Percentiles rank a stretch among this genome's conserved stretches.
phyloP scores from a whole-genome alignment of 2,888 invertebrate genomes.

The Mesorhabditis spiculigera region DNA sequence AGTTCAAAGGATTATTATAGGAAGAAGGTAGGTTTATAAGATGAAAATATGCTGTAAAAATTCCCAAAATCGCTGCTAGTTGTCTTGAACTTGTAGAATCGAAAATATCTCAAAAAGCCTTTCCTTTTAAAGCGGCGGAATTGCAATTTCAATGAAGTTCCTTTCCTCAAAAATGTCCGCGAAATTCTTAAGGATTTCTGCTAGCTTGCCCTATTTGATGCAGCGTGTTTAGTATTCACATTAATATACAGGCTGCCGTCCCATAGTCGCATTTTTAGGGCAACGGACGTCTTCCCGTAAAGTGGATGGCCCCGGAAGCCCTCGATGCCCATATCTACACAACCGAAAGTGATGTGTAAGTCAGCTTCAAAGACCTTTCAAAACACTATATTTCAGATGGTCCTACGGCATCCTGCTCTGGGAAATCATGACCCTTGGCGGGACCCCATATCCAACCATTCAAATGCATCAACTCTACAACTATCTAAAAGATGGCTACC shows the following conservation, averaged over 20 bases:
- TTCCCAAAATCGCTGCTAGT: neutral
- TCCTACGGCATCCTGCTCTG: slow-evolving; percentile 67
- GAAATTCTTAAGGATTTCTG: no score
- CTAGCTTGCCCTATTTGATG: no score
- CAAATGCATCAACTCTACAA: slow-evolving; percentile 90
- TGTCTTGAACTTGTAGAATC: no score
- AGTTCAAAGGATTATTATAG: slow-evolving; percentile 44
- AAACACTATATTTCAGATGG: no score
- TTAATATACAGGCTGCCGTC: no score
- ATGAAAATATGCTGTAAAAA: neutral
- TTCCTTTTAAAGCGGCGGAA: no score
- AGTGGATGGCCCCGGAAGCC: slow-evolving; percentile 99
- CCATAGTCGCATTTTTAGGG: no score
- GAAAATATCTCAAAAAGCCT: no score
- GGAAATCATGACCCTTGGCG: slow-evolving; percentile 98
- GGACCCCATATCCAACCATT: slow-evolving; percentile 92
- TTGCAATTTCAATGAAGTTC: no score
- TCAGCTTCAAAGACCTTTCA: no score
- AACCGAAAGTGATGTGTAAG: slow-evolving; percentile 67
- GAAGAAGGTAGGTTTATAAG: neutral
- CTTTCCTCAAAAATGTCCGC: no score
- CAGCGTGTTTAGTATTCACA: no score
- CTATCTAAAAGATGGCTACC: slow-evolving; percentile 69
- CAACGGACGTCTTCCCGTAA: slow-evolving; percentile 90
- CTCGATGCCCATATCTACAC: slow-evolving; percentile 83